Conservation (phyloP, 2,888 invertebrate genomes). For the Leptinotarsa haldemani region DNA sequence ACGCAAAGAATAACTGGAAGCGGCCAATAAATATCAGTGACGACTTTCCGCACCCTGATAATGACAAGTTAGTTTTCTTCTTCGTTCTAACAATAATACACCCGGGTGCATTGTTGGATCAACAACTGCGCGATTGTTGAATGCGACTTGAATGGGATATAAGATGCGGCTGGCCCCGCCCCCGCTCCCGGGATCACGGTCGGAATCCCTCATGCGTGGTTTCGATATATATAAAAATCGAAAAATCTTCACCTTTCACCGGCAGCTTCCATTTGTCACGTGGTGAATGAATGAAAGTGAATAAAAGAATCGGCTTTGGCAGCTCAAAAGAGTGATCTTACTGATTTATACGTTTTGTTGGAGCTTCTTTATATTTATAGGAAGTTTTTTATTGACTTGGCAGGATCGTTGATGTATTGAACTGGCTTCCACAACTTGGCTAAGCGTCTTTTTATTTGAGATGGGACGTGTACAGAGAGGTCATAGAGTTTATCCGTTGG, state of each 20-base stretch:
- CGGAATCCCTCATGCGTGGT: conserved; percentile 57
- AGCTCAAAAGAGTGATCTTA: conserved; percentile 56
- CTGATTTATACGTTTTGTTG: conserved; percentile 57
- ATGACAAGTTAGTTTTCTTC: conserved; percentile 61
- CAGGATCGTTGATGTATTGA: conserved; percentile 25
- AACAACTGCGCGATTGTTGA: conserved; percentile 48
- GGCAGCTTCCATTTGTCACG: conserved; percentile 66
- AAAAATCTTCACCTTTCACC: conserved; percentile 65
- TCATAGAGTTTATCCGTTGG: too few species aligned
- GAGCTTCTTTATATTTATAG: conserved; percentile 48
- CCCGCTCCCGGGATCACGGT: conserved; percentile 16
- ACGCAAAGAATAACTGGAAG: neutral
- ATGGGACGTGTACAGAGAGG: neutral
- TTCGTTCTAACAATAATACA: conserved; percentile 56
- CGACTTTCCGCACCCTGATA: conserved; percentile 59
- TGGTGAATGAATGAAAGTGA: conserved; percentile 54
- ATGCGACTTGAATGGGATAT: conserved; percentile 43
- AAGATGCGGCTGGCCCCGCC: conserved; percentile 8
- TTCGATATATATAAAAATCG: conserved; percentile 62
- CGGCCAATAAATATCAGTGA: conserved; percentile 52
- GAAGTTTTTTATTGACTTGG: conserved; percentile 35
- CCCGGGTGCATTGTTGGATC: conserved; percentile 55
- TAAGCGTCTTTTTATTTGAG: neutral
- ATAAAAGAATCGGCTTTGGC: conserved; percentile 57
- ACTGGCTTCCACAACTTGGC: conserved; percentile 35